phyloP scores from a whole-genome alignment of 1,140 invertebrate species.

The Drosophila guanche region DNA sequence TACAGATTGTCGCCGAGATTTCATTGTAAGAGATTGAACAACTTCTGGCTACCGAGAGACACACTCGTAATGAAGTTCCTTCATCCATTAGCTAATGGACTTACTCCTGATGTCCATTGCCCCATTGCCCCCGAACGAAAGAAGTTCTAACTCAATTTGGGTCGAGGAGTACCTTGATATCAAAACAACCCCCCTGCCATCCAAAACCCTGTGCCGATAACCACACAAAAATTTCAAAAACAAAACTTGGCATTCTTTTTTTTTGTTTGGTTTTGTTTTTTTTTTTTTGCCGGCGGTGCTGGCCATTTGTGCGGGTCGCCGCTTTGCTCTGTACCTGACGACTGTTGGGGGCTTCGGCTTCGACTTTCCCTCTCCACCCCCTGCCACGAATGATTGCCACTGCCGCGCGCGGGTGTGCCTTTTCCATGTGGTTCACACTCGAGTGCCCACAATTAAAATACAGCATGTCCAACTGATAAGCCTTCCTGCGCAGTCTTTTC shows the following conservation, averaged over 20 bases:
- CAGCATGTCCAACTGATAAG: slow-evolving; percentile 79
- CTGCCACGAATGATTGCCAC: no score
- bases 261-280: background rate
- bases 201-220: slow-evolving; percentile 49
- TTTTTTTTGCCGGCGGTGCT: slow-evolving; percentile 33
- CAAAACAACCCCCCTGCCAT: slow-evolving; percentile 26
- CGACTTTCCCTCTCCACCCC: background rate
- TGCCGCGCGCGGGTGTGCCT: background rate
- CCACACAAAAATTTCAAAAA: slow-evolving; percentile 47
- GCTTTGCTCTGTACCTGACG: background rate
- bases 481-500: slow-evolving; percentile 75
- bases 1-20: slow-evolving; percentile 35
- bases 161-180: slow-evolving; percentile 12
- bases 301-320: slow-evolving; percentile 50
- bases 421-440: slow-evolving; percentile 64
- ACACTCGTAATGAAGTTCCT: no score
- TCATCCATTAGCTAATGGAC: slow-evolving; percentile 42
- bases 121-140: slow-evolving; percentile 1
- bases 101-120: slow-evolving; percentile 31
- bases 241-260: slow-evolving; percentile 48
- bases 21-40: slow-evolving; percentile 27
- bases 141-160: slow-evolving; percentile 41
- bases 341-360: background rate
- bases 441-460: slow-evolving; percentile 80
- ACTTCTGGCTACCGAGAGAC: slow-evolving; percentile 3